Percentiles rank a stretch among this genome's conserved stretches.
Conservation (phyloP, 2,888 invertebrate species). For the Steinernema scapterisci region DNA sequence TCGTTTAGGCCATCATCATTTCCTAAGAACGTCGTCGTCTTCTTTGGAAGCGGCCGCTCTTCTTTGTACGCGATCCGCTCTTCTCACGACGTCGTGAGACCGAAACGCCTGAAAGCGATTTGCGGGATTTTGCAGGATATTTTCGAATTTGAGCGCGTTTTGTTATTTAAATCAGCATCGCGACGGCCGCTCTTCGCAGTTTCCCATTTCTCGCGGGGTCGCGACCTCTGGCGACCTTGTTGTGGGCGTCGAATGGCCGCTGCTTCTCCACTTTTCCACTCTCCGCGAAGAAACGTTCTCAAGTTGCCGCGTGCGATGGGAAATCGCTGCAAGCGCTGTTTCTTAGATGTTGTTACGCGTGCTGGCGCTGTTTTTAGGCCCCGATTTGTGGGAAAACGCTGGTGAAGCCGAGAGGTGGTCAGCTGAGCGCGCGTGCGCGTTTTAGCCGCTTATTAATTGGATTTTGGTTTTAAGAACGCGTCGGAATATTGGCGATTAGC, state of each 20-base stretch:
- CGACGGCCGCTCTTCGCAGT: background rate
- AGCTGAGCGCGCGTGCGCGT: too few relatives aligned
- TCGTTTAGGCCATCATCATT: background rate
- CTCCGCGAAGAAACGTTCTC: background rate
- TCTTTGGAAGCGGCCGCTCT: background rate
- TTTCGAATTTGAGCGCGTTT: background rate
- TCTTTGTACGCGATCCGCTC: too few relatives aligned
- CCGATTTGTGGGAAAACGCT: too few relatives aligned
- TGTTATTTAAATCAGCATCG: background rate
- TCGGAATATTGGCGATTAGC: too few relatives aligned
- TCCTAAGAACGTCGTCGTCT: background rate
- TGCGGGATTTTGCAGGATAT: background rate
- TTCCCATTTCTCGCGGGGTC: background rate
- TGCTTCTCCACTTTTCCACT: background rate
- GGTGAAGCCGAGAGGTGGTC: too few relatives aligned
- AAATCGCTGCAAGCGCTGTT: too few relatives aligned
- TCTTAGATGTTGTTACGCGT: too few relatives aligned
- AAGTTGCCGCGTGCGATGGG: too few relatives aligned
- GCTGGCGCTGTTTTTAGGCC: too few relatives aligned
- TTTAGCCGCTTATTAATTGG: too few relatives aligned
- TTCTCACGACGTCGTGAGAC: background rate
- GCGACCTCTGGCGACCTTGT: conserved; percentile 7
- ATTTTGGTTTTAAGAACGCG: too few relatives aligned
- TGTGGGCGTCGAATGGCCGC: too few relatives aligned
- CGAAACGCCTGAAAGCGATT: background rate